These are phyloP conservation scores for Drosophila stalkeri DNA, from an alignment of 2,888 invertebrate genomes.

Conservation along the genomic window DNA sequence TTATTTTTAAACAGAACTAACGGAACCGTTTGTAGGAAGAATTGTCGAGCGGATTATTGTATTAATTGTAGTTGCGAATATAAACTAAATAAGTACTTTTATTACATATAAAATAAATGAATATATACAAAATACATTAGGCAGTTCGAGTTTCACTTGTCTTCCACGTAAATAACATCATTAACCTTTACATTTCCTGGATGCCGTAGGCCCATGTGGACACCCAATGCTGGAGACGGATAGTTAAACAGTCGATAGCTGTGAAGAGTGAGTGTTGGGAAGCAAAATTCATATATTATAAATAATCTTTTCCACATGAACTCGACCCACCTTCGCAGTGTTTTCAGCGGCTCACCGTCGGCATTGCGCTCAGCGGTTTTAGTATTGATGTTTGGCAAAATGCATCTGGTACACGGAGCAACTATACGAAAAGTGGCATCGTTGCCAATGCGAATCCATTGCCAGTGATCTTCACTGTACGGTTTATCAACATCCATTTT, in stretches of 20 bases:
- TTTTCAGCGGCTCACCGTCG: slow-evolving; percentile 88
- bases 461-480: slow-evolving; percentile 90
- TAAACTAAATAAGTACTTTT: slow-evolving; percentile 46
- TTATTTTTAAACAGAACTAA: not conserved
- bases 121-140: slow-evolving; percentile 23
- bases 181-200: slow-evolving; percentile 85
- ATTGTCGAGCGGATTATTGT: too few species aligned
- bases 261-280: not conserved
- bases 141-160: slow-evolving; percentile 48
- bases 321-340: slow-evolving; percentile 87
- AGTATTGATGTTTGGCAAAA: slow-evolving; percentile 90
- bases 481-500: slow-evolving; percentile 87
- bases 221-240: slow-evolving; percentile 86
- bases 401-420: slow-evolving; percentile 86
- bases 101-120: slow-evolving; percentile 64
- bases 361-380: slow-evolving; percentile 88
- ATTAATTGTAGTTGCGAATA: not conserved
- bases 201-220: slow-evolving; percentile 86
- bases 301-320: not conserved
- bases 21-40: too few species aligned
- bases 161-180: slow-evolving; percentile 86
- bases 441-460: slow-evolving; percentile 88
- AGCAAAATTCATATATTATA: not conserved
- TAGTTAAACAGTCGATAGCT: slow-evolving; percentile 75
- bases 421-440: slow-evolving; percentile 69